Conservation (phyloP, 1,140 invertebrate species). For the Sitophilus oryzae region DNA sequence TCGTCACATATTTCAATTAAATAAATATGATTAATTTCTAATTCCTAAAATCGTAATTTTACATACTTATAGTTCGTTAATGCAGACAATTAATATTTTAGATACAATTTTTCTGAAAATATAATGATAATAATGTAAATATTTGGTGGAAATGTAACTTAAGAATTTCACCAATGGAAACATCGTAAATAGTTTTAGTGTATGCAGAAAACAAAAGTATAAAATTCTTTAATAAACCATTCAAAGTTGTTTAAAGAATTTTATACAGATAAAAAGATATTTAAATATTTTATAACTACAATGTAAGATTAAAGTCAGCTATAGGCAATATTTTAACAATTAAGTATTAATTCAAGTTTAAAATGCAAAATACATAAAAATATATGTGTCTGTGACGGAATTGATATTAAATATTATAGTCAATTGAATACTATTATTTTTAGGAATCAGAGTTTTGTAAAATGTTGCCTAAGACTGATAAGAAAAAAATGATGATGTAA, state of each 20-base stretch:
- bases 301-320: conserved; percentile 5
- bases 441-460: no score
- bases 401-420: no score
- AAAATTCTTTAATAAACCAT: conserved; percentile 9
- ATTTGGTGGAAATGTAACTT: conserved; percentile 3
- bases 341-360: background rate
- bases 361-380: conserved; percentile 2
- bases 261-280: background rate
- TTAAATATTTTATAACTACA: conserved; percentile 11
- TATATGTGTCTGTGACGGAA: no score
- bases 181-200: background rate
- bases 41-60: background rate
- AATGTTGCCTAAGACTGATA: no score
- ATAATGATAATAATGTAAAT: conserved; percentile 13
- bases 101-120: conserved; percentile 21
- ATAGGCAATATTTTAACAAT: background rate
- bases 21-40: no score
- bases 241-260: background rate
- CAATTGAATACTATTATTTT: no score
- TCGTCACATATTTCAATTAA: no score
- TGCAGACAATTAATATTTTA: conserved; percentile 28
- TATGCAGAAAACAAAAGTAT: conserved; percentile 10
- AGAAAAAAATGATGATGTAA: no score
- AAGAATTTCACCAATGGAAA: conserved; percentile 1
- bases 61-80: conserved; percentile 3